Percentiles rank a stretch among this genome's conserved stretches.
These are phyloP conservation scores for Galerucella pusilla DNA, from an alignment of 2,888 invertebrate species.

Conservation along the genomic window DNA sequence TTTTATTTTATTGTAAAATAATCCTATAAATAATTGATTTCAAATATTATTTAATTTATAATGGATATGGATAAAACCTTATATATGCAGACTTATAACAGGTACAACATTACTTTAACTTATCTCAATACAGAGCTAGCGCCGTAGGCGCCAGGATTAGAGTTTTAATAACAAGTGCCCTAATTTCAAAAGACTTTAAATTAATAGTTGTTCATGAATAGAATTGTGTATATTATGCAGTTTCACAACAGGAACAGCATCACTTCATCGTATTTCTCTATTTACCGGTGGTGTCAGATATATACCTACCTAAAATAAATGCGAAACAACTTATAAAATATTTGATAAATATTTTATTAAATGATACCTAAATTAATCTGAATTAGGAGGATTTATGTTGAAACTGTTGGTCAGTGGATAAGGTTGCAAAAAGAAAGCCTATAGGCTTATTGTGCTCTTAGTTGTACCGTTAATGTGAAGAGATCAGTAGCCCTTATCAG, in stretches of 20 bases:
- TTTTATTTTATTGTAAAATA: constrained; percentile 1
- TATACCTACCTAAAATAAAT: too few relatives aligned
- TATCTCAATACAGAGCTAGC: neutral
- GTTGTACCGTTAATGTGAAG: too few relatives aligned
- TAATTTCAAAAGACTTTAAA: neutral
- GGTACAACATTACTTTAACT: neutral
- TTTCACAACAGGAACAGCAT: too few relatives aligned
- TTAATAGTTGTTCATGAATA: too few relatives aligned
- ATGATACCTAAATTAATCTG: neutral
- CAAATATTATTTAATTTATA: neutral
- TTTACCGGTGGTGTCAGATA: too few relatives aligned
- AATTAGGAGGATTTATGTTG: too few relatives aligned
- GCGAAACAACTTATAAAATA: neutral
- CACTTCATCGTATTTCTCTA: too few relatives aligned
- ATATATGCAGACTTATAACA: neutral
- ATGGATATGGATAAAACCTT: neutral
- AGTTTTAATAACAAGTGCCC: neutral
- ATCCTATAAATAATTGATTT: neutral
- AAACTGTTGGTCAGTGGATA: too few relatives aligned
- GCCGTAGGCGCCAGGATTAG: constrained; percentile 4
- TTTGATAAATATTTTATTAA: neutral
- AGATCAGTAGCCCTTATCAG: too few relatives aligned
- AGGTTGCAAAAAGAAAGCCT: too few relatives aligned
- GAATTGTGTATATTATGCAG: too few relatives aligned
- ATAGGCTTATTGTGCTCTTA: too few relatives aligned